phyloP scores from a whole-genome alignment of 1,140 invertebrate genomes.

The Ridgeia piscesae region DNA sequence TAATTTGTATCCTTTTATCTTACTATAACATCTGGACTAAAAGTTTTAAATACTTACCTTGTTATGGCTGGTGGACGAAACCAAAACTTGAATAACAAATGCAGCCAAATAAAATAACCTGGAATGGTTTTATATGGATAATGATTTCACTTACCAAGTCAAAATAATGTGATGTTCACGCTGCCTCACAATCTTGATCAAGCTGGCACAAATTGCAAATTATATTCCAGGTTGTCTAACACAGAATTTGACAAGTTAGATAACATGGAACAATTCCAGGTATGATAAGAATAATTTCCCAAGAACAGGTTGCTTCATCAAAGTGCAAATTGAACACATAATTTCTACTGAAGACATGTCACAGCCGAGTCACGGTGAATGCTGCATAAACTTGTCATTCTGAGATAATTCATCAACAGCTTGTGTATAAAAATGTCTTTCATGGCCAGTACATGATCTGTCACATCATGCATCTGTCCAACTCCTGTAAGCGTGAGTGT shows the following conservation, averaged over 20 bases:
- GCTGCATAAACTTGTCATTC: neutral
- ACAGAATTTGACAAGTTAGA: neutral
- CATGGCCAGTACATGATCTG: neutral
- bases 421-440: neutral
- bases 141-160: neutral
- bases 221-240: too few species aligned
- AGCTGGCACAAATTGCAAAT: too few species aligned
- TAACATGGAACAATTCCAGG: neutral
- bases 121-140: neutral
- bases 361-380: neutral
- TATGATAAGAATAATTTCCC: neutral
- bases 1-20: neutral
- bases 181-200: neutral
- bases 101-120: neutral
- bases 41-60: neutral
- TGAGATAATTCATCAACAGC: neutral
- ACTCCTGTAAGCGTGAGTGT: neutral
- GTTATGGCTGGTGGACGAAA: neutral
- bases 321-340: neutral
- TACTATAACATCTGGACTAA: neutral
- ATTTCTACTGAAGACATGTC: neutral
- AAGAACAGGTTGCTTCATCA: neutral
- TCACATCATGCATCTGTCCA: neutral
- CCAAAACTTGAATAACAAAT: neutral
- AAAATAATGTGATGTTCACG: neutral